Evolutionary conservation across 2,113 vertebrate genomes (phyloP), one percentile per base, ranked within the genome.

Genomic region (Psittacara wagleri): DNA sequence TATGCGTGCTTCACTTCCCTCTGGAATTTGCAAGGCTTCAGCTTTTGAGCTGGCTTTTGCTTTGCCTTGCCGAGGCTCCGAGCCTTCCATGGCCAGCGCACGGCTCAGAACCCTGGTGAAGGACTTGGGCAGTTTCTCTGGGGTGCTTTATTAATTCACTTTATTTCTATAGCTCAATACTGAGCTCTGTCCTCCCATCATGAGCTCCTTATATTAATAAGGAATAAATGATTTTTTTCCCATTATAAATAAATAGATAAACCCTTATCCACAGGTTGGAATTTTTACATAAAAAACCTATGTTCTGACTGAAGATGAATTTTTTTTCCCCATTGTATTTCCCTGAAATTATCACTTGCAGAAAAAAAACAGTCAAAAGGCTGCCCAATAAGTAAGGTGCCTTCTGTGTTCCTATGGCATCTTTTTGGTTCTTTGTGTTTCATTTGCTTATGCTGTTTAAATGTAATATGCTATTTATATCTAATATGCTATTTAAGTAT

Each of bases 1-100:
- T 4, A 81, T 16, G 33, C 0, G 0, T 22, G 74, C 49, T 67
- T 73, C 7, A 0, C 44, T 75, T 70, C 17, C 54, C n/a, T 2
- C 7, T 85, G 94, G 69, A 85, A 78, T 82, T 46, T n/a, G n/a
- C 83, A 78, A 44, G 41, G 49, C 35, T 95, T 52, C 64, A 44
- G 75, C 51, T 75, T 77, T 41, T 33, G 73, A 31, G 33, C 44
- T 4, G 8, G 27, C 20, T 41, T 83, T 43, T 4, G 9, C 31
- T 59, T 82, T 72, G 43, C 54, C 46, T 49, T 39, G 64, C 69
- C 15, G 51, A 57, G 35, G 4, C 7, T 0, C 78, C 46, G 62
- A 35, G 14, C 46, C n/a, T 4, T 52, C 55, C 78, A 3, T 1
- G 2, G 64, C 37, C 1, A 3, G 19, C 8, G 25, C 46, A 10